Evolutionary conservation across 2,113 vertebrate species (phyloP).

Genomic region (Dromaius novaehollandiae): DNA sequence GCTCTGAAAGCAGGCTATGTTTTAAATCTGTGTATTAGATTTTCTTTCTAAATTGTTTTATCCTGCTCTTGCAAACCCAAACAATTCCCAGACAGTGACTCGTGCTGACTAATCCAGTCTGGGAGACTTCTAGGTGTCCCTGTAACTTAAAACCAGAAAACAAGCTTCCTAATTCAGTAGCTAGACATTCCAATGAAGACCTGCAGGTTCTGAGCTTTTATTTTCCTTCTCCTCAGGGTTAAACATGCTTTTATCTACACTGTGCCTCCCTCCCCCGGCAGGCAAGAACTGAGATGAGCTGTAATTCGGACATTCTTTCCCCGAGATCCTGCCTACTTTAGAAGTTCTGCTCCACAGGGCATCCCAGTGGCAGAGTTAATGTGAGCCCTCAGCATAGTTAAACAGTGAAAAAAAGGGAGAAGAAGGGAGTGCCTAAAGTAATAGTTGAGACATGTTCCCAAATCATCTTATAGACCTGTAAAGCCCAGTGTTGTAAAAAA

Average conservation of each 20-base stretch:
- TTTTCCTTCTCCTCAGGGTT: constrained; percentile 65
- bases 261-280: constrained; percentile 39
- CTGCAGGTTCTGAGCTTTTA: constrained; percentile 60
- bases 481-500: not conserved
- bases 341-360: not conserved
- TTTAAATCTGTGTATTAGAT: constrained; percentile 65
- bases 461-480: not conserved
- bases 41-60: constrained; percentile 71
- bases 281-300: constrained; percentile 26
- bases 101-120: constrained; percentile 75
- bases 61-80: constrained; percentile 63
- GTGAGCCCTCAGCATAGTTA: not conserved
- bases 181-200: constrained; percentile 68
- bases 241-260: constrained; percentile 52
- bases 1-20: not conserved
- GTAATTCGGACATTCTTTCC: constrained; percentile 58
- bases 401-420: not conserved
- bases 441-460: not conserved
- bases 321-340: not conserved
- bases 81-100: constrained; percentile 78
- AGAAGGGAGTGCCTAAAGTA: not conserved
- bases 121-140: constrained; percentile 71
- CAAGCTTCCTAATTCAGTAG: constrained; percentile 71
- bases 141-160: constrained; percentile 70
- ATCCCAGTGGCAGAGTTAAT: not conserved